These are phyloP conservation scores for Schizopygopsis pylzovi DNA, from an alignment of 2,797 vertebrate genomes.

Conservation along the genomic window DNA sequence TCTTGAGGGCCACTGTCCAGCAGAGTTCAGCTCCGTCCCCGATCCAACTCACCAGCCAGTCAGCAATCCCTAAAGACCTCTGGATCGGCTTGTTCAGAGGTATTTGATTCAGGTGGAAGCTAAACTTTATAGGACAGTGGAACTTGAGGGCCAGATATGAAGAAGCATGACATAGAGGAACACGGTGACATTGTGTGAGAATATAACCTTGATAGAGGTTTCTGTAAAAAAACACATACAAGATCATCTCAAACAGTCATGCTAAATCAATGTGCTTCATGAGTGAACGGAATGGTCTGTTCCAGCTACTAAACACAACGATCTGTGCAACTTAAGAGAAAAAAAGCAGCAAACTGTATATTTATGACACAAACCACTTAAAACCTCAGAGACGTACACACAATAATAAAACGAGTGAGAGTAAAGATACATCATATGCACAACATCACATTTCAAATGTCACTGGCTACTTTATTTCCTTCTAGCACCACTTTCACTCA, in stretches of 20 bases:
- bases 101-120: not conserved
- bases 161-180: not conserved
- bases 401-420: not conserved
- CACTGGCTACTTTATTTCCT: not conserved
- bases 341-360: not conserved
- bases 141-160: not conserved
- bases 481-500: not conserved
- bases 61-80: not conserved
- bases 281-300: not conserved
- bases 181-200: not conserved
- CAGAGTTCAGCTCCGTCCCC: not conserved
- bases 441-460: constrained; percentile 10
- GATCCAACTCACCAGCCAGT: not conserved
- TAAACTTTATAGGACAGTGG: not conserved
- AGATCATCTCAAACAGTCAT: not conserved
- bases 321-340: not conserved
- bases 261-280: not conserved
- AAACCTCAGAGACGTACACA: not conserved
- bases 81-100: not conserved
- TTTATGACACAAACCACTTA: not conserved
- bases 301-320: not conserved
- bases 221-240: not conserved
- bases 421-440: not conserved
- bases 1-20: not conserved
- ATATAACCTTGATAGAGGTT: not conserved